Evolutionary conservation across 1,140 invertebrate species (phyloP).

Genomic region (Aphidius ervi): DNA sequence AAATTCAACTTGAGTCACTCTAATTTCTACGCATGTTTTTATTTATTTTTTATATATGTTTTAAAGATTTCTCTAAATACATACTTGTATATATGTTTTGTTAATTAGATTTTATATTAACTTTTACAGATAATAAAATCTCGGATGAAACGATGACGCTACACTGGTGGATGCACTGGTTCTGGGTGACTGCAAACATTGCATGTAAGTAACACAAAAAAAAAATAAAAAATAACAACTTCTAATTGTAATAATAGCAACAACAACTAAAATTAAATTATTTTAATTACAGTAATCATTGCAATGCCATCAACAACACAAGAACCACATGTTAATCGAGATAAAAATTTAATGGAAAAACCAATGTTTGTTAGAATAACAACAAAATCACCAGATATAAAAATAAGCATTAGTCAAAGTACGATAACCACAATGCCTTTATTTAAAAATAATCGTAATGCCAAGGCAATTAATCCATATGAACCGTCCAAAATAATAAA

Average conservation of each 20-base stretch:
- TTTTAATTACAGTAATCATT: constrained; percentile 3
- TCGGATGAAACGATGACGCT: constrained; percentile 61
- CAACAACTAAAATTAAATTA: neutral
- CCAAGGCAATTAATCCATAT: constrained; percentile 38
- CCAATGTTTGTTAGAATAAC: constrained; percentile 10
- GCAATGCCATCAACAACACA: constrained; percentile 37
- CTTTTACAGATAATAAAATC: constrained; percentile 16
- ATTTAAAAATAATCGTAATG: constrained; percentile 10
- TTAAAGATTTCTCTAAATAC: neutral
- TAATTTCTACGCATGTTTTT: neutral
- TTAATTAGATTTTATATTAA: constrained; percentile 25
- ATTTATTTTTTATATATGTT: neutral
- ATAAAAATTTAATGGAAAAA: constrained; percentile 10
- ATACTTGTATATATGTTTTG: constrained; percentile 11
- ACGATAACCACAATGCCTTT: too few relatives aligned
- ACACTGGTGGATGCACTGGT: constrained; percentile 69
- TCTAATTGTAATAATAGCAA: neutral
- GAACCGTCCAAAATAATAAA: constrained; percentile 23
- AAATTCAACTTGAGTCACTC: too few relatives aligned
- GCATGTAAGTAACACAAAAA: constrained; percentile 43
- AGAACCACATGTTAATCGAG: constrained; percentile 24
- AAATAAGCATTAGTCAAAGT: constrained; percentile 28
- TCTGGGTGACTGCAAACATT: constrained; percentile 61
- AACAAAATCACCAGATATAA: constrained; percentile 6
- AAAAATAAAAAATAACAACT: neutral